Evolutionary conservation across 1,140 invertebrate species (phyloP), one percentile per base, ranked within the genome.

Genomic region (Dryas iulia): DNA sequence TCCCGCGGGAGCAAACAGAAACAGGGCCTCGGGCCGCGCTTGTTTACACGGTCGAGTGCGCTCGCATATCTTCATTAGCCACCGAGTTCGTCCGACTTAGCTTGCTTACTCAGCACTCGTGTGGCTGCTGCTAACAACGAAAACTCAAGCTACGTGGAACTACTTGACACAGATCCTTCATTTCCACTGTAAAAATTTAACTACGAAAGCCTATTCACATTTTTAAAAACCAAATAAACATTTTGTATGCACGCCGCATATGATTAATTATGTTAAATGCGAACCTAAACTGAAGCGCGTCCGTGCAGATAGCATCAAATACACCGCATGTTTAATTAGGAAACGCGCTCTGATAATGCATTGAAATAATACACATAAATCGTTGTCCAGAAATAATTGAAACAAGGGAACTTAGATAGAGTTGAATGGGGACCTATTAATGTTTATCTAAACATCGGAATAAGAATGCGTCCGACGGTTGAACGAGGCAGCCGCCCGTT

Each of bases 1-100:
- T 90, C 86, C 86, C 84, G 87, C 81, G 83, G 78, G 86, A 81
- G 86, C 73, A 88, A 89, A 90, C 78, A 88, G 83, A 82, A 86
- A 81, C 77, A 85, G 76, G 76, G 84, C 76, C 85, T 84, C 73
- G 75, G 80, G 82, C 72, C 71, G 71, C 68, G 71, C 71, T 79
- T 91, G 83, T 90, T 91, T 91, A 82, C 82, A 81, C 78, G 86
- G 75, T 86, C 82, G 80, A 89, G 88, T 83, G 78, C 81, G 80
- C 87, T 91, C 79, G 84, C 86, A 86, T 82, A 87, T 87, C 86
- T 89, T 91, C 86, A 90, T 91, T 90, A 90, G 72, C 74, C 71
- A 61, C 62, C 72, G 75, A 77, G 73, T 70, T 52, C 25, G 63
- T 66, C 73, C 63, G 73, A 74, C 72, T 74, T 60, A 64, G 64